phyloP scores from a whole-genome alignment of 2,888 invertebrate species.

The Ochropleura plecta region DNA sequence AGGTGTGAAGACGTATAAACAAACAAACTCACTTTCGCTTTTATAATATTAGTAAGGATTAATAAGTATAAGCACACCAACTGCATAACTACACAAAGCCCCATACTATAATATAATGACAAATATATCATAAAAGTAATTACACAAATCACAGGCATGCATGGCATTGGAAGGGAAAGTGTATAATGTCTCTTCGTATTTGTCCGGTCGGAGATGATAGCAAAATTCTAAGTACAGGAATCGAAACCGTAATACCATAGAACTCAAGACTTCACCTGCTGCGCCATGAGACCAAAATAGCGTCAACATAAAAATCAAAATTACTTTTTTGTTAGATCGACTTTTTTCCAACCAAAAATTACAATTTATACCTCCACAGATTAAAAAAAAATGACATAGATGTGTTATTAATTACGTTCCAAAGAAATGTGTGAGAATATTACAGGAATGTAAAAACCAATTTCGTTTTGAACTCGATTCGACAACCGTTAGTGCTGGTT shows the following conservation, averaged over 20 bases:
- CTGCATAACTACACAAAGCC: too few relatives aligned
- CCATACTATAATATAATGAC: too few relatives aligned
- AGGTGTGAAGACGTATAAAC: too few relatives aligned
- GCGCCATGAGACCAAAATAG: not conserved
- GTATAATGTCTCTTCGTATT: too few relatives aligned
- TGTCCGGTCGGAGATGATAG: not conserved
- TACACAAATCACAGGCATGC: too few relatives aligned
- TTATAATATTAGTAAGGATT: too few relatives aligned
- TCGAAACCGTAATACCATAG: not conserved
- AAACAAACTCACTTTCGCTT: too few relatives aligned
- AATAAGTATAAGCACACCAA: not conserved
- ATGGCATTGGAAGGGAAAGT: too few relatives aligned
- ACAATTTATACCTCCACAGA: constrained; percentile 50
- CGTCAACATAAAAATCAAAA: constrained; percentile 31
- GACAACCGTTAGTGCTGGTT: constrained; percentile 53
- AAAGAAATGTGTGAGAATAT: constrained; percentile 63
- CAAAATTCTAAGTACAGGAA: not conserved
- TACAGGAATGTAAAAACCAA: constrained; percentile 56
- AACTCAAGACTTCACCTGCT: not conserved
- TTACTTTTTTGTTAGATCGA: constrained; percentile 24
- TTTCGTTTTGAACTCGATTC: constrained; percentile 59
- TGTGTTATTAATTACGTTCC: constrained; percentile 60
- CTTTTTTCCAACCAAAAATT: constrained; percentile 36
- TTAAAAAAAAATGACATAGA: constrained; percentile 59
- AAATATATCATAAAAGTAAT: too few relatives aligned